Evolutionary conservation across 2,888 invertebrate genomes (phyloP).

Genomic region (Podabrus alpinus): DNA sequence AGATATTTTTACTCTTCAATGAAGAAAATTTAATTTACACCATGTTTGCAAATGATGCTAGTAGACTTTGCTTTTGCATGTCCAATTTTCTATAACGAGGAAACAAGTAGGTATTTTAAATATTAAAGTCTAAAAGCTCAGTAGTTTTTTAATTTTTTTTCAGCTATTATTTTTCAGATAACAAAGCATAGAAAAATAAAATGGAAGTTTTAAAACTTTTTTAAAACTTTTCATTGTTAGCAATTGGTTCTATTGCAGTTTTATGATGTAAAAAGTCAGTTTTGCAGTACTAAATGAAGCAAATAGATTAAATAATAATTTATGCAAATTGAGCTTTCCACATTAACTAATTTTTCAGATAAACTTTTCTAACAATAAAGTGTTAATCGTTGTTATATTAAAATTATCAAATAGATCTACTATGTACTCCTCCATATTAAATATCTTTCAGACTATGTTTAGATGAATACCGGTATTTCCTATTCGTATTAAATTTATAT

Average conservation of each 20-base stretch:
- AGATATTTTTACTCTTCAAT: conserved; percentile 27
- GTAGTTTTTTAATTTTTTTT: not conserved
- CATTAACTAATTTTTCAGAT: not conserved
- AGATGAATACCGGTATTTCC: not conserved
- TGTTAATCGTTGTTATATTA: not conserved
- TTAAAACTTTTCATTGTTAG: conserved; percentile 11
- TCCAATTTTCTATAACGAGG: conserved; percentile 8
- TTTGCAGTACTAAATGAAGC: not conserved
- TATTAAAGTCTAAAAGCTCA: not conserved
- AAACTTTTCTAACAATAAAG: not conserved
- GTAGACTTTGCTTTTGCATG: conserved; percentile 19
- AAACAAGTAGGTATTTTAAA: not conserved
- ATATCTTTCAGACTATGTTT: not conserved
- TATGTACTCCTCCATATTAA: not conserved
- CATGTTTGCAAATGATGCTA: conserved; percentile 25
- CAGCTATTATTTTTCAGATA: not conserved
- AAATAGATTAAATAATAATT: not conserved
- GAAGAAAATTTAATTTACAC: conserved; percentile 31
- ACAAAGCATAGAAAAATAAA: not conserved
- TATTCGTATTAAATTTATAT: conserved; percentile 2
- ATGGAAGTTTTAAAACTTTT: conserved; percentile 8
- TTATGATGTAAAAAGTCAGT: not conserved
- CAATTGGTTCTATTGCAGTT: not conserved
- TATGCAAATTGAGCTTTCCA: not conserved
- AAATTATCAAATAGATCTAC: not conserved